A percentile compares a stretch with the other conserved stretches of the same genome.
These are phyloP conservation scores for Notolepis coatsorum DNA, from an alignment of 2,797 vertebrate species.

Conservation along the genomic window DNA sequence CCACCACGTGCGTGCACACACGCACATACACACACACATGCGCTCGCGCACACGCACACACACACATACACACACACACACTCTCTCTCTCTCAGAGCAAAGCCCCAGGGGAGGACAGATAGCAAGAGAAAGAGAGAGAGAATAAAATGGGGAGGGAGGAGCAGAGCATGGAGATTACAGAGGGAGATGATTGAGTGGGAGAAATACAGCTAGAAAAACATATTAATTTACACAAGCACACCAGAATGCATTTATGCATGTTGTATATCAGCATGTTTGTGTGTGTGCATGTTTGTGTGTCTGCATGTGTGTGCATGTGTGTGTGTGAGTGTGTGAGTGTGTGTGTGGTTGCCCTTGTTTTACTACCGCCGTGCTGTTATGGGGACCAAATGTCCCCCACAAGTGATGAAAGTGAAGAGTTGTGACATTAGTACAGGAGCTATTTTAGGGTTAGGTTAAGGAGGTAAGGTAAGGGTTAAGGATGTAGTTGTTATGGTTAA, in stretches of 20 bases:
- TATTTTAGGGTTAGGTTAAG: no score
- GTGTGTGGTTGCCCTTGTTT: neutral
- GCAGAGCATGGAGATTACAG: slow-evolving; percentile 14
- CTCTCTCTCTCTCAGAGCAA: slow-evolving; percentile 20
- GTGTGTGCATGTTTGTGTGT: neutral
- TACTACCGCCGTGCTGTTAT: no score
- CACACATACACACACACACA: neutral
- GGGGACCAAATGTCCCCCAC: no score
- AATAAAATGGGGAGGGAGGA: slow-evolving; percentile 1
- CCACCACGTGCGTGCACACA: neutral
- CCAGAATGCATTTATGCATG: neutral
- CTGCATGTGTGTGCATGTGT: neutral
- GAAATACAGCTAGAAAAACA: slow-evolving; percentile 16
- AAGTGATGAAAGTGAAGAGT: no score
- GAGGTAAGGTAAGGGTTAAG: no score
- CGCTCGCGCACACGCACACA: neutral
- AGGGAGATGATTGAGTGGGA: slow-evolving; percentile 11
- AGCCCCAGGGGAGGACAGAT: neutral
- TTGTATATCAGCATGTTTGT: neutral
- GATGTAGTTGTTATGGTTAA: no score
- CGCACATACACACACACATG: slow-evolving; percentile 24
- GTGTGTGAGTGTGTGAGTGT: neutral
- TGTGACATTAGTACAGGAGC: no score
- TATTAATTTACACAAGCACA: neutral
- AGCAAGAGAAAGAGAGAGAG: slow-evolving; percentile 13